Conservation (phyloP, 2,113 vertebrate species). For the Phrynocephalus versicolor region DNA sequence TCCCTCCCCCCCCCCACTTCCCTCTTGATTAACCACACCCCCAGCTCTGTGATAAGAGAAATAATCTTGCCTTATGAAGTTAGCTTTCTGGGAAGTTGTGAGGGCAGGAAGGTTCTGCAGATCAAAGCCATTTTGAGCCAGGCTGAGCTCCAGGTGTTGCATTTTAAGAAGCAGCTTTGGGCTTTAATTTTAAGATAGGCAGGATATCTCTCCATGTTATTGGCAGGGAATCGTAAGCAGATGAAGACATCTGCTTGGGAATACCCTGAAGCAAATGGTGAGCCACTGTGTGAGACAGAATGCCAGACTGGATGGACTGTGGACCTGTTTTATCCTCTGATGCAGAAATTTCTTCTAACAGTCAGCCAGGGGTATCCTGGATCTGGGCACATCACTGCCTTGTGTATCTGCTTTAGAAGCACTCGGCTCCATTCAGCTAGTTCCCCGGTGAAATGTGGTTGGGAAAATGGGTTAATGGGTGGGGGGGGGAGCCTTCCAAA, state of each 20-base stretch:
- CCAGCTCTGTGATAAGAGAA: too few relatives aligned
- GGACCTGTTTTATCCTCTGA: not conserved
- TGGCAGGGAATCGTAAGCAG: too few relatives aligned
- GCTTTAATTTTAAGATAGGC: not conserved
- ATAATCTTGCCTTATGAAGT: too few relatives aligned
- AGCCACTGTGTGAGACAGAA: too few relatives aligned
- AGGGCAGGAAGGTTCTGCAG: too few relatives aligned
- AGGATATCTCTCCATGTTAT: too few relatives aligned
- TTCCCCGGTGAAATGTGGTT: not conserved
- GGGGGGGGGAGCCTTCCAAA: not conserved
- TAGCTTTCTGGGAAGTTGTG: too few relatives aligned
- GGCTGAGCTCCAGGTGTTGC: not conserved
- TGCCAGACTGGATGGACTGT: too few relatives aligned
- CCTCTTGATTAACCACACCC: not conserved
- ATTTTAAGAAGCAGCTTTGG: not conserved
- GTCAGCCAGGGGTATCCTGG: too few relatives aligned
- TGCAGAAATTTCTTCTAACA: not conserved
- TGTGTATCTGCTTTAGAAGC: not conserved
- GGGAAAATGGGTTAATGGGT: not conserved
- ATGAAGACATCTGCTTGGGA: too few relatives aligned
- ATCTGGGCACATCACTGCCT: too few relatives aligned
- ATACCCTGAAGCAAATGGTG: too few relatives aligned
- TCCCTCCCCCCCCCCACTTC: not conserved
- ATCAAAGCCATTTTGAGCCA: not conserved
- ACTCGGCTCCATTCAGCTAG: not conserved